Base-by-base conservation (phyloP, 2,888 invertebrate species). In the Synanthedon myopaeformis region DNA sequence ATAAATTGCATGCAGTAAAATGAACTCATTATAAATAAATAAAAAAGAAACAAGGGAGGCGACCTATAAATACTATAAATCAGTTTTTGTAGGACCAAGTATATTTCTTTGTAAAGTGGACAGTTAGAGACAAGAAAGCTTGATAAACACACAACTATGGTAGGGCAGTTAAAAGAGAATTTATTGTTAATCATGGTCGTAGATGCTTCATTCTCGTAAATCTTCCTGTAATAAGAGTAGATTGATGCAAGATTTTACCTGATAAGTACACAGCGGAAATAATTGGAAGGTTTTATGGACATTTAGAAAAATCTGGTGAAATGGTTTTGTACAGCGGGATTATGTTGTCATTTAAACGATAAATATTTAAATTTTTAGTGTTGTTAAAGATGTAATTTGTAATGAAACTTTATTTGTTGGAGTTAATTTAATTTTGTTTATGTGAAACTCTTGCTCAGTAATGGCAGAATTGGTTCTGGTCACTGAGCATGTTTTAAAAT, bases 221-320 rank as follows among this genome's bases (percentile, higher is more conserved):
- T 81, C 79, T 74, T 72, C 70, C 69, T 79, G 79, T 82, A 81
- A 83, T 76, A 76, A 76, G 76, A 81, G 76, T 76, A 67, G 74
- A 77, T 79, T 78, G 79, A 78, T 76, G 71, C 71, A 70, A 80
- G 80, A 80, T 79, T 70, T 64, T 65, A 66, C 58, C 71, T 69
- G 82, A 80, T 81, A 82, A 79, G 72, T 69, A 65, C 60, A 66
- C 72, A 72, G 72, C 70, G 74, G 75, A 80, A 75, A 80, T 82
- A 80, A 80, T 82, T 79, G 79, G 77, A 68, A 72, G 70, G 67
- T 76, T 81, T 79, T 79, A 79, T 78, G 69, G 69, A 64, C 66
- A 73, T 69, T 65, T 67, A 69, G 64, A 66, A 54, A 54, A 12
- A 42, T 35, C 35, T 23, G 49, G 14, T 23, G 13, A 49, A 19